These are phyloP conservation scores for Eremobia ochroleuca DNA, from an alignment of 2,888 invertebrate species.

Conservation along the genomic window DNA sequence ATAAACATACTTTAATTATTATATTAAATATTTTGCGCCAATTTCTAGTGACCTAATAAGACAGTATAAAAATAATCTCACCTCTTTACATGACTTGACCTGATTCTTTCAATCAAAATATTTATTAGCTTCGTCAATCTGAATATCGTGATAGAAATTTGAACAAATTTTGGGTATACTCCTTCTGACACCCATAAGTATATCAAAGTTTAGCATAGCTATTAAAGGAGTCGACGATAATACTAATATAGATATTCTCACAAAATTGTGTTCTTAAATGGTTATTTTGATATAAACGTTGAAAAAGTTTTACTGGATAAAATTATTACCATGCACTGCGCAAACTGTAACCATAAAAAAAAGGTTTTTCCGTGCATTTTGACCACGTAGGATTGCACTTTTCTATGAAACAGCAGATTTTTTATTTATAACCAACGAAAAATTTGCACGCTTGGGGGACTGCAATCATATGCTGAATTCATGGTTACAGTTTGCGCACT, in stretches of 20 bases:
- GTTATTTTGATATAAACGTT: neutral
- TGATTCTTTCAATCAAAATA: slow-evolving; percentile 45
- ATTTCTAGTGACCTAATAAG: slow-evolving; percentile 44
- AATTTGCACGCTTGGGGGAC: too few relatives aligned
- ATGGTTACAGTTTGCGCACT: too few relatives aligned
- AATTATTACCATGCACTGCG: too few relatives aligned
- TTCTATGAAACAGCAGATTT: too few relatives aligned
- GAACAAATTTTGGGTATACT: neutral
- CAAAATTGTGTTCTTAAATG: too few relatives aligned
- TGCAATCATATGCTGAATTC: too few relatives aligned
- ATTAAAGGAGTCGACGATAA: neutral
- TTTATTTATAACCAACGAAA: too few relatives aligned
- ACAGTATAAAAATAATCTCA: neutral
- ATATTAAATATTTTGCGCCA: neutral
- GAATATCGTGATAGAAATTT: slow-evolving; percentile 3
- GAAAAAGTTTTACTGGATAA: neutral
- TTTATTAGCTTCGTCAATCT: slow-evolving; percentile 21
- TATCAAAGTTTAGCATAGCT: neutral
- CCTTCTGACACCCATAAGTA: neutral
- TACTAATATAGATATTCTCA: neutral
- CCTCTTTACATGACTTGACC: slow-evolving; percentile 34
- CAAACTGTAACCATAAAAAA: too few relatives aligned
- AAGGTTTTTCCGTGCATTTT: too few relatives aligned
- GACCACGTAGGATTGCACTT: too few relatives aligned
- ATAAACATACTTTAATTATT: slow-evolving; percentile 27